These are phyloP conservation scores for Podarcis raffonei DNA, from an alignment of 2,113 vertebrate genomes.

Conservation along the genomic window DNA sequence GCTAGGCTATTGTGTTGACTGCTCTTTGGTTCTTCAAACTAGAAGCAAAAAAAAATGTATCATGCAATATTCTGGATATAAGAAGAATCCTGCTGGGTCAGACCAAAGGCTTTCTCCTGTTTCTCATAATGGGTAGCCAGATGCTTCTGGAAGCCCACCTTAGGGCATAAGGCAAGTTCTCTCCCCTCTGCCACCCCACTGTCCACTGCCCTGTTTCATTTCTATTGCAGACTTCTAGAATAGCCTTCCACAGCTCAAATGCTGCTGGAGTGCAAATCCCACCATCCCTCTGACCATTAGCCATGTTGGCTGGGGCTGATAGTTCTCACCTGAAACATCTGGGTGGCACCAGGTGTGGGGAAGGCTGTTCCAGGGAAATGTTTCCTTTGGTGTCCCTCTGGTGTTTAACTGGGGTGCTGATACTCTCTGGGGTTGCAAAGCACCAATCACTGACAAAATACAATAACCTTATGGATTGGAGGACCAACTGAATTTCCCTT, in stretches of 20 bases:
- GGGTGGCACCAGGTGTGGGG: too few relatives aligned
- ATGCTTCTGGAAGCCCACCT: background rate
- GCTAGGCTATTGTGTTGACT: background rate
- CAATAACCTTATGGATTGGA: background rate
- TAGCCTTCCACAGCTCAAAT: too few relatives aligned
- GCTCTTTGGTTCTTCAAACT: background rate
- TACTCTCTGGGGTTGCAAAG: background rate
- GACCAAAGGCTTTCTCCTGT: background rate
- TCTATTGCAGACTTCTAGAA: too few relatives aligned
- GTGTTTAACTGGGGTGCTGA: background rate
- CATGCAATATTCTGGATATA: background rate
- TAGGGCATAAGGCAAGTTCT: background rate
- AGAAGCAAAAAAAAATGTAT: background rate
- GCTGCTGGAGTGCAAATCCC: too few relatives aligned
- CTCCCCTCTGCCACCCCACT: background rate
- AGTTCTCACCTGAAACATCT: too few relatives aligned
- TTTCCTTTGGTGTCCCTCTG: too few relatives aligned
- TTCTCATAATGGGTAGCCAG: background rate
- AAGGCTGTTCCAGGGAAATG: background rate
- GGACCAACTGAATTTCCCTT: background rate
- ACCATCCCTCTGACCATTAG: too few relatives aligned
- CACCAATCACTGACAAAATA: constrained; percentile 5
- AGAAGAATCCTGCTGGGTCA: too few relatives aligned
- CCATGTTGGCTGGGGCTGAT: too few relatives aligned
- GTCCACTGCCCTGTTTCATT: too few relatives aligned